phyloP scores from a whole-genome alignment of 2,113 vertebrate genomes.

The Oxygymnocypris stewartii region DNA sequence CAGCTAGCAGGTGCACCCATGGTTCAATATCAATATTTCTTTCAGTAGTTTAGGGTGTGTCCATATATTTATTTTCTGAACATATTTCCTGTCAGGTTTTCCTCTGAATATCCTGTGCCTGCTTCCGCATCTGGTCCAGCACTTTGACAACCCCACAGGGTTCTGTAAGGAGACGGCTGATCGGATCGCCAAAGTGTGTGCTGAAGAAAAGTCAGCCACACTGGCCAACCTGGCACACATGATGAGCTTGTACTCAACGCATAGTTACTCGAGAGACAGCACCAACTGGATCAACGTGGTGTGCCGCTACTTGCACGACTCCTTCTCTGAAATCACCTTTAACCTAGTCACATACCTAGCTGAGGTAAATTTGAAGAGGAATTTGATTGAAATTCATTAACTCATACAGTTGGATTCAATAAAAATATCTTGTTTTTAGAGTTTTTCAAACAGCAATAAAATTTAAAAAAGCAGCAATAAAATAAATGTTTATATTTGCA shows the following conservation, averaged over 20 bases:
- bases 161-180: constrained; percentile 99
- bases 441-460: background rate
- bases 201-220: constrained; percentile 90
- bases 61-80: background rate
- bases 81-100: constrained; percentile 80
- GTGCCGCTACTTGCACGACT: constrained; percentile 94
- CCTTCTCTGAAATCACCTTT: constrained; percentile 92
- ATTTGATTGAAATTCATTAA: background rate
- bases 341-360: constrained; percentile 94
- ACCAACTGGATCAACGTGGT: constrained; percentile 99
- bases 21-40: no score
- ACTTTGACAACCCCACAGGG: constrained; percentile 97
- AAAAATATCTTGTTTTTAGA: background rate
- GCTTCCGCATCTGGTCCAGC: constrained; percentile 95
- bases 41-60: background rate
- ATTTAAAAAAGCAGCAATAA: no score
- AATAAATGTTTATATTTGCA: no score
- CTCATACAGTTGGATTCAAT: no score
- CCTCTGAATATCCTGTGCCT: constrained; percentile 98
- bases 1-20: constrained; percentile 84
- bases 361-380: constrained; percentile 77
- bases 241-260: constrained; percentile 97
- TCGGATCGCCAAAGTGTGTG: constrained; percentile 93
- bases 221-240: constrained; percentile 96
- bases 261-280: constrained; percentile 96